A percentile compares a stretch with the other conserved stretches of the same genome.
Evolutionary conservation across 2,113 vertebrate genomes (phyloP).

Genomic region (Ciconia stormi): DNA sequence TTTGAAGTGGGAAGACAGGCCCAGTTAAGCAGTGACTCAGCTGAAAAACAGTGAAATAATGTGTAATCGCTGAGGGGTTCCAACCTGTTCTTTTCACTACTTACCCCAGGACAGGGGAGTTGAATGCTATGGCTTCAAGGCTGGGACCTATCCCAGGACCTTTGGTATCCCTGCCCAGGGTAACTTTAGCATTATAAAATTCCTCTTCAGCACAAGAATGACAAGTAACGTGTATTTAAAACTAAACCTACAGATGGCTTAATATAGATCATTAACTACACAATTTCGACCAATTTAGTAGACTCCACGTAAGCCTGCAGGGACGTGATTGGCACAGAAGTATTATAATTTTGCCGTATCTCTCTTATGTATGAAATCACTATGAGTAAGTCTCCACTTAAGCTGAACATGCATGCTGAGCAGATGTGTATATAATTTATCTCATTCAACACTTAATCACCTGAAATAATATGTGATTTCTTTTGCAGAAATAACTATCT

Average conservation of each 20-base stretch:
- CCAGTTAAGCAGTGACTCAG: not conserved
- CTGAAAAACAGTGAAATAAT: not conserved
- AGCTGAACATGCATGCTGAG: accelerated
- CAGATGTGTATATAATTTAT: not conserved
- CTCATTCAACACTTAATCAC: not conserved
- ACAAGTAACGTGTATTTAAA: not conserved
- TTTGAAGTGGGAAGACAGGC: not conserved
- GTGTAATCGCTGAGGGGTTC: not conserved
- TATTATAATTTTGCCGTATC: not conserved
- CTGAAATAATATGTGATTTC: not conserved
- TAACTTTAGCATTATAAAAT: not conserved
- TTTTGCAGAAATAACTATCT: not conserved
- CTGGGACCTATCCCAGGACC: not conserved
- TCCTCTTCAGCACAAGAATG: not conserved
- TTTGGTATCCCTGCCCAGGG: not conserved
- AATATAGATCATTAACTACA: not conserved
- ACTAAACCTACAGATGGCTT: not conserved
- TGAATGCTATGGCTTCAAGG: not conserved
- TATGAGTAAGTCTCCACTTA: not conserved
- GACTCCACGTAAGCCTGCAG: not conserved
- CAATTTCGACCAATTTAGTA: not conserved
- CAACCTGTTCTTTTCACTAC: not conserved
- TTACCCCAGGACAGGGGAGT: not conserved
- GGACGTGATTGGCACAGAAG: accelerated
- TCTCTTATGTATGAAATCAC: not conserved